These are phyloP conservation scores for Falco naumanni DNA, from an alignment of 2,797 vertebrate genomes.

Conservation along the genomic window DNA sequence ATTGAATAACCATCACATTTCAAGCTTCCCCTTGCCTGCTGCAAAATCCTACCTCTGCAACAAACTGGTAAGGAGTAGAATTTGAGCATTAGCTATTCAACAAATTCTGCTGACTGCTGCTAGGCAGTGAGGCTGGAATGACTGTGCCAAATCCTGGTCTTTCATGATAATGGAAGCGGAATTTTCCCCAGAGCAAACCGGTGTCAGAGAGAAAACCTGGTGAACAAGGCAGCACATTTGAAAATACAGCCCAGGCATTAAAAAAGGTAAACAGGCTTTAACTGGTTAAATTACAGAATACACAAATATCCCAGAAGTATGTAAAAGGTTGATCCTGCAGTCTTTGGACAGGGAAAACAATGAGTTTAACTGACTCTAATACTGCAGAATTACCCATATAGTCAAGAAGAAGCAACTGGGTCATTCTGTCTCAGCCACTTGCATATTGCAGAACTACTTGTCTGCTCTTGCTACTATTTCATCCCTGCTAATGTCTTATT, in stretches of 20 bases:
- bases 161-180: background rate
- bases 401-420: constrained; percentile 44
- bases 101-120: constrained; percentile 60
- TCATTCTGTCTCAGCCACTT: constrained; percentile 59
- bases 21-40: background rate
- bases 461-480: constrained; percentile 36
- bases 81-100: constrained; percentile 49
- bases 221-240: background rate
- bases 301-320: background rate
- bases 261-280: background rate
- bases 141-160: constrained; percentile 35
- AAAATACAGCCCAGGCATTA: background rate
- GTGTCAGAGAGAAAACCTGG: background rate
- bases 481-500: constrained; percentile 66
- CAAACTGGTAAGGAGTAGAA: constrained; percentile 26
- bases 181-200: constrained; percentile 48
- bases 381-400: constrained; percentile 44
- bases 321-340: constrained; percentile 20
- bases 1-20: background rate
- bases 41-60: constrained; percentile 3
- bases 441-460: constrained; percentile 32
- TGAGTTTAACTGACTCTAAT: constrained; percentile 1
- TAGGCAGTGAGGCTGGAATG: constrained; percentile 35
- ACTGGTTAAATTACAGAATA: background rate
- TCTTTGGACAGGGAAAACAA: background rate